Evolutionary conservation across 2,113 vertebrate species (phyloP), one percentile per base, ranked within the genome.

Genomic region (Atlantisia rogersi): DNA sequence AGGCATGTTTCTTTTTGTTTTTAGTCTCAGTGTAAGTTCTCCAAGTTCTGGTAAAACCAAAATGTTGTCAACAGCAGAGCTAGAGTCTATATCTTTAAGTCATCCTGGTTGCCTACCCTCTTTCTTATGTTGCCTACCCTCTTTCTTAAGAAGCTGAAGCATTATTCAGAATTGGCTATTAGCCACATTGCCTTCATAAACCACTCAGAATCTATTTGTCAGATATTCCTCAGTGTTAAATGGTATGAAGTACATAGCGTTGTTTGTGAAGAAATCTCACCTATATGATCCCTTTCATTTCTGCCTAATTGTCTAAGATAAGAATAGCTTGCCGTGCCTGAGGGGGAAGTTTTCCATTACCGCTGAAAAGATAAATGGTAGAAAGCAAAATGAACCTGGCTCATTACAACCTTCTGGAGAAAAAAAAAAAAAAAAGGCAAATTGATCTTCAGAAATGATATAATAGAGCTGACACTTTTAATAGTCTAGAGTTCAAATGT

Each of bases 341-440:
- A 96, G 93, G 98, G 96, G 95, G 56, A 97, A 96, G 95, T 98
- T 98, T 98, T 98, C 97, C 92, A 97, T 98, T 97, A 97, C 95
- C 78, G 83, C 88, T 91, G 92, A 95, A 97, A 98, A 97, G 98
- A 98, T 98, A 98, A 98, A 98, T 97, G 95, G 94, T 97, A 97
- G 81, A 96, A 97, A 97, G 96, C 94, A 98, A 98, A 98, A 98
- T 94, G 93, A 98, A 97, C 97, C 94, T 96, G 97, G 96, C 96
- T 98, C 97, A 98, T 98, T 98, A 98, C 88, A 98, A 96, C 74
- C 91, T 95, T 94, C 87, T 20, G 64, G 88, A 95, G 98, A 97
- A 95, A 95, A 98, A 97, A 95, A 95, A 53, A 28, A 53, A 95
- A 95, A 94, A 98, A 98, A 97, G 42, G 88, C 91, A 99, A 98